Percentiles rank a stretch among this genome's conserved stretches.
Evolutionary conservation across 2,888 invertebrate species (phyloP).

Genomic region (Conomelus anceps): DNA sequence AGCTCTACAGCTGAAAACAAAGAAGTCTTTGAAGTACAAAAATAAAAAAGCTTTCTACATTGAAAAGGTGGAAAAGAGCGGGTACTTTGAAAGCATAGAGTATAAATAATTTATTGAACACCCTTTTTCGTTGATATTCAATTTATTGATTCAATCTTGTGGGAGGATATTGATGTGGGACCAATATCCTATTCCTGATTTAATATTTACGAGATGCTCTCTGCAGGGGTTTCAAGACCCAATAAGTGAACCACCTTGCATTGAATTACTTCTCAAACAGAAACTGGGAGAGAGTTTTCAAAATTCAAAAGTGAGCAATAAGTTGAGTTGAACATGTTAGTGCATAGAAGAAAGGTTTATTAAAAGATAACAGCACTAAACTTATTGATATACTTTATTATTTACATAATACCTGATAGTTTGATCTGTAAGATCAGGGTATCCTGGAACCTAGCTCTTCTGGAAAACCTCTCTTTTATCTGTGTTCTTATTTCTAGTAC

Average conservation of each 20-base stretch:
- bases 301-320: background rate
- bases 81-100: background rate
- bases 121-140: background rate
- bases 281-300: background rate
- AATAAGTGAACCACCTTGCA: background rate
- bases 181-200: background rate
- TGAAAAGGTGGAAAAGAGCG: background rate
- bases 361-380: too few species aligned
- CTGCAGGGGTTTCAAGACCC: background rate
- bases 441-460: too few species aligned
- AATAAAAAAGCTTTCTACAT: background rate
- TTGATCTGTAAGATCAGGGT: too few species aligned
- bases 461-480: too few species aligned
- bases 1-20: background rate
- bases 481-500: too few species aligned
- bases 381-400: too few species aligned
- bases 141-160: background rate
- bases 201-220: background rate
- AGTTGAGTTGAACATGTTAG: background rate
- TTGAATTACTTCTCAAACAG: background rate
- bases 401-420: too few species aligned
- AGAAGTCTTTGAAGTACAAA: background rate
- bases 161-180: background rate
- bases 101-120: background rate
- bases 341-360: too few species aligned